These are phyloP conservation scores for Perdita meconis DNA, from an alignment of 2,888 invertebrate genomes.

Conservation along the genomic window DNA sequence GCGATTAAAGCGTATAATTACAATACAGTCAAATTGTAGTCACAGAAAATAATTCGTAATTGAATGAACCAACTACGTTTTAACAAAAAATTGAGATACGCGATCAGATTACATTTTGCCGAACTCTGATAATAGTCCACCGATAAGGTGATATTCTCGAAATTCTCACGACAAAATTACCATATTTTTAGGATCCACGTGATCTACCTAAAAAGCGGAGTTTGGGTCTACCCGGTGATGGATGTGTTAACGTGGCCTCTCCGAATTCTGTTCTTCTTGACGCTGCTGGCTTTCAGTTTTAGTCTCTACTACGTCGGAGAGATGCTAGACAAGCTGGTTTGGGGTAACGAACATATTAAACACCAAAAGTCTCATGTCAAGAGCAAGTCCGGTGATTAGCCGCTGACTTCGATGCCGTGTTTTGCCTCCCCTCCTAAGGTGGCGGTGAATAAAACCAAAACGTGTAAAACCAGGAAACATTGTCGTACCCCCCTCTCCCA, in stretches of 20 bases:
- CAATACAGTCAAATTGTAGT: too few species aligned
- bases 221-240: constrained; percentile 97
- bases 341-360: constrained; percentile 87
- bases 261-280: constrained; percentile 90
- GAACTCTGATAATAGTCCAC: too few species aligned
- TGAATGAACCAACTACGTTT: too few species aligned
- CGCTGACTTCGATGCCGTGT: constrained; percentile 68
- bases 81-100: too few species aligned
- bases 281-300: constrained; percentile 87
- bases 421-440: constrained; percentile 73
- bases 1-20: too few species aligned
- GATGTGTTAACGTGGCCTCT: constrained; percentile 90
- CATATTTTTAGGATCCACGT: constrained; percentile 89
- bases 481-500: constrained; percentile 20
- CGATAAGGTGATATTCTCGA: not conserved
- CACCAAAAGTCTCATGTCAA: constrained; percentile 78
- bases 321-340: constrained; percentile 88
- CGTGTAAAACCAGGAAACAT: not conserved
- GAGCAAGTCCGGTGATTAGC: constrained; percentile 74
- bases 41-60: too few species aligned
- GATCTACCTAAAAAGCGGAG: constrained; percentile 89
- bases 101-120: too few species aligned
- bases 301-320: constrained; percentile 91
- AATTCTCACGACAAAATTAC: not conserved
- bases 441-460: constrained; percentile 75